Base-by-base conservation (phyloP, 2,113 vertebrate genomes). In the Pontoporia blainvillei region DNA sequence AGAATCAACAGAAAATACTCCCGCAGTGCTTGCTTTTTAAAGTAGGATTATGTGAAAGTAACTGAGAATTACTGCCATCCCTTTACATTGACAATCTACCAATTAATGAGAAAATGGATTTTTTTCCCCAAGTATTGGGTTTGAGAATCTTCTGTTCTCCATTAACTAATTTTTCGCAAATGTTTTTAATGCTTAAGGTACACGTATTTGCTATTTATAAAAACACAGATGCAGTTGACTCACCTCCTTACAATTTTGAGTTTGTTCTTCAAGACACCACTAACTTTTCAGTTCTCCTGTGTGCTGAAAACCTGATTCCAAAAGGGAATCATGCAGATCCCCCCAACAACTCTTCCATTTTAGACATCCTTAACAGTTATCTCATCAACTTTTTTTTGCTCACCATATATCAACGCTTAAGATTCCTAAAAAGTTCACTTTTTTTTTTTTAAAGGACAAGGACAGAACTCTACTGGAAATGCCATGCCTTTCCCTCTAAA, bases 71-170 rank as follows among this genome's bases (percentile, higher is more conserved):
- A 83, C 46, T 84, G 67, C 69, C 79, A 52, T 34, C 34, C 62
- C 36, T 25, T 67, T 46, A 79, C 15, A 7, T 0, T 59, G 62
- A 92, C 93, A 86, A 36, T 36, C 59, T 85, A 86, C 52, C 9
- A 67, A 59, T 64, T 86, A 92, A 95, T 20, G 59, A 94, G 66
- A 75, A 67, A 95, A 92, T 73, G 23, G 39, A 84, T 66, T 66
- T 69, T 18, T 13, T 14, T 34, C 54, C 36, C 29, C 39, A 66
- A 41, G 52, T 59, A 75, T 0, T 79, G 21, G 25, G 34, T 82
- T 75, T 90, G 39, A 90, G 75, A 96, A 76, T 61, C 34, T 90
- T 90, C 84, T 96, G 41, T 72, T 86, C 71, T 91, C 3, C 3
- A 61, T 78, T 41, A 94, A 46, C 52, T 90, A 59, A 90, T 87